These are phyloP conservation scores for Drosophila oshimai DNA, from an alignment of 1,140 invertebrate species.

Conservation along the genomic window DNA sequence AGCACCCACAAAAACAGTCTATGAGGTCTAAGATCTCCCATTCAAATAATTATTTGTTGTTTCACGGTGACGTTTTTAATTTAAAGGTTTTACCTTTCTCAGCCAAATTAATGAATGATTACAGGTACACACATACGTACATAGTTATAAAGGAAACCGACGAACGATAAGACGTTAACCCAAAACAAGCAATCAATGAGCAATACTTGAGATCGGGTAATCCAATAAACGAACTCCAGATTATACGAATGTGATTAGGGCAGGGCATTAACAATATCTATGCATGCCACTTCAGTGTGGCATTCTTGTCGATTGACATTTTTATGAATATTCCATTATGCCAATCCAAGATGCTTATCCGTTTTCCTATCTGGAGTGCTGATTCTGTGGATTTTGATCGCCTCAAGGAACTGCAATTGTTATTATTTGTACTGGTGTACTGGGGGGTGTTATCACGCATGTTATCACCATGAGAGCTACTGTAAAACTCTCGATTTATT, in stretches of 20 bases:
- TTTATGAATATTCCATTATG: conserved; percentile 54
- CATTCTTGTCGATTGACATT: conserved; percentile 13
- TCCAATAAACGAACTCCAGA: conserved; percentile 24
- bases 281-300: neutral
- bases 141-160: neutral
- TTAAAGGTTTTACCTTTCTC: too few species aligned
- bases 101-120: too few species aligned
- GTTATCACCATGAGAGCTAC: conserved; percentile 51
- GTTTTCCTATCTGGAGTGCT: conserved; percentile 18
- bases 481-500: conserved; percentile 60
- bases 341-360: conserved; percentile 56
- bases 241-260: conserved; percentile 19
- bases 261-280: conserved; percentile 4
- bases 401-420: conserved; percentile 6
- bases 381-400: conserved; percentile 9
- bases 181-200: conserved; percentile 21
- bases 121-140: too few species aligned
- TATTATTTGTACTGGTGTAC: conserved; percentile 39
- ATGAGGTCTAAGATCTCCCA: too few species aligned
- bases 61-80: too few species aligned
- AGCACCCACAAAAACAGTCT: too few species aligned
- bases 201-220: conserved; percentile 27
- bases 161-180: conserved; percentile 2
- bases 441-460: conserved; percentile 19
- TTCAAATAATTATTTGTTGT: too few species aligned